Conservation (phyloP, 2,113 vertebrate genomes). For the Raja brachyura region DNA sequence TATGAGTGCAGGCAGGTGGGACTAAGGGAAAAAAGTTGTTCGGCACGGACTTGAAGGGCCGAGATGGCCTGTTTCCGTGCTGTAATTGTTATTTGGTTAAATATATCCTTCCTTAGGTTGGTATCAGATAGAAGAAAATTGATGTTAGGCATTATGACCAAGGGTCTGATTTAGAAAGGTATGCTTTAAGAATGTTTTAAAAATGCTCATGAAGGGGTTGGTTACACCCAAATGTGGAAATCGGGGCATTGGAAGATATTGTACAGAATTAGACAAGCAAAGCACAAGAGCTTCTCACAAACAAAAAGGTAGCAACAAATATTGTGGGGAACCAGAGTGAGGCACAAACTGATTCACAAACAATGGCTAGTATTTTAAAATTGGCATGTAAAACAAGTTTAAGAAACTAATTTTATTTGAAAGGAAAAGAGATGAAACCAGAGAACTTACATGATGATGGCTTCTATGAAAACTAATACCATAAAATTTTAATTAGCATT, state of each 20-base stretch:
- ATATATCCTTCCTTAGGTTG: background rate
- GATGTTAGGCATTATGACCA: background rate
- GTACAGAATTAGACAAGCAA: background rate
- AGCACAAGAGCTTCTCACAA: background rate
- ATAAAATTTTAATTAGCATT: conserved; percentile 6
- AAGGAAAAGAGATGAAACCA: background rate
- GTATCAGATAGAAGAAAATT: background rate
- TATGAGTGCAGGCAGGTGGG: no score
- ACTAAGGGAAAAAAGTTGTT: no score
- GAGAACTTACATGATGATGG: background rate
- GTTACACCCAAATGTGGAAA: background rate
- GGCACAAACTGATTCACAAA: background rate
- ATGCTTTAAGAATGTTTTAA: background rate
- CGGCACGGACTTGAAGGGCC: no score
- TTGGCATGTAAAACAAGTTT: no score
- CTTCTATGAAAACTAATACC: background rate
- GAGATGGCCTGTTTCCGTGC: no score
- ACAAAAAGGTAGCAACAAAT: background rate
- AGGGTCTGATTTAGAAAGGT: background rate
- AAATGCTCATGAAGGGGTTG: background rate
- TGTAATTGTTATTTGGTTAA: no score
- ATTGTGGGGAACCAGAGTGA: background rate
- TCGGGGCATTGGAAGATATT: background rate
- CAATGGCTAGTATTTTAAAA: background rate
- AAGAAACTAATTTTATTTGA: no score